Evolutionary conservation across 2,113 vertebrate species (phyloP).

Genomic region (Onychostruthus taczanowskii): DNA sequence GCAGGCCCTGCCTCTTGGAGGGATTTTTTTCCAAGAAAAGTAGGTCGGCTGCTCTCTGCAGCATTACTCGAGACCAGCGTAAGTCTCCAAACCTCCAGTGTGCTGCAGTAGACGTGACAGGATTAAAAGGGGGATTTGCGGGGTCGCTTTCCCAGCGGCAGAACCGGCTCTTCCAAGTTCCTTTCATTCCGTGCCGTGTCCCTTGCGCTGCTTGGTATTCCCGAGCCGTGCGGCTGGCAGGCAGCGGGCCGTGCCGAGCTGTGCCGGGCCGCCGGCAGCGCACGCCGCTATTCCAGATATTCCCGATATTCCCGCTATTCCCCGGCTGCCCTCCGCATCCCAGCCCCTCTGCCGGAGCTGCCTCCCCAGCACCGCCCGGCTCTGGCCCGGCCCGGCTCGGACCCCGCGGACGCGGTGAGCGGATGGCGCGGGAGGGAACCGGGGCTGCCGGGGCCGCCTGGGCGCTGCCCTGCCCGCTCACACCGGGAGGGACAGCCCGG

Average conservation of each 20-base stretch:
- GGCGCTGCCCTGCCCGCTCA: background rate
- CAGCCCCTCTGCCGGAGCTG: constrained; percentile 17
- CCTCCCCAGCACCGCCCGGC: background rate
- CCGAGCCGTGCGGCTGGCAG: background rate
- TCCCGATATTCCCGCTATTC: background rate
- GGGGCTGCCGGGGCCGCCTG: background rate
- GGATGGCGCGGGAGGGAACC: background rate
- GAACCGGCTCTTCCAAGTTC: constrained; percentile 18
- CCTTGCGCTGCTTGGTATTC: background rate
- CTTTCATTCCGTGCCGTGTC: background rate
- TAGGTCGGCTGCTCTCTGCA: constrained; percentile 29
- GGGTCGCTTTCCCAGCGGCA: background rate
- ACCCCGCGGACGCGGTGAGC: background rate
- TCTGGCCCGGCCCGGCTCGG: background rate
- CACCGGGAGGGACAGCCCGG: background rate
- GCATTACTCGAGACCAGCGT: background rate
- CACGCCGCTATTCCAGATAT: background rate
- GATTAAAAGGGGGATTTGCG: constrained; percentile 28
- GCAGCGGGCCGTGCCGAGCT: constrained; percentile 52
- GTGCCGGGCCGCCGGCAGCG: background rate
- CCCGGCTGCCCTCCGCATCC: background rate
- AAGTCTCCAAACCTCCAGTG: background rate
- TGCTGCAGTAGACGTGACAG: background rate
- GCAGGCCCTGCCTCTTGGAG: background rate
- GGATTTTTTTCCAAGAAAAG: constrained; percentile 5